Evolutionary conservation across 2,113 vertebrate genomes (phyloP).

Genomic region (Anser cygnoides): DNA sequence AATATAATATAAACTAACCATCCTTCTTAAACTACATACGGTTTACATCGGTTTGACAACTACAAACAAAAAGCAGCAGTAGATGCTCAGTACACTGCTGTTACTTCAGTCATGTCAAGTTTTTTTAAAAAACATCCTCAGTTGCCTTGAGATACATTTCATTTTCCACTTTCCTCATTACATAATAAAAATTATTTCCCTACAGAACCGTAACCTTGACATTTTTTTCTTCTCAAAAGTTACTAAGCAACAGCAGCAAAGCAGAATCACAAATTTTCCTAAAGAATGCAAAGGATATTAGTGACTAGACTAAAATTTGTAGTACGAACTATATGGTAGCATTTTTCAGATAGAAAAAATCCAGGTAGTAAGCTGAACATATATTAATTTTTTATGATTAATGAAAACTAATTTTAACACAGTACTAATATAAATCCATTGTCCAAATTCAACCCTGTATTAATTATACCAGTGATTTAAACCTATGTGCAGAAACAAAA

Average conservation of each 20-base stretch:
- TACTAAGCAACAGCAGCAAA: neutral
- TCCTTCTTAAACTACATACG: neutral
- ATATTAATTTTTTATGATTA: neutral
- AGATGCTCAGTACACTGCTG: neutral
- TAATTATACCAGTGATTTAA: conserved; percentile 25
- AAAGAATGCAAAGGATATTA: neutral
- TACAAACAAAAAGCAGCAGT: neutral
- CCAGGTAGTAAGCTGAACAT: neutral
- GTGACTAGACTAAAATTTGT: neutral
- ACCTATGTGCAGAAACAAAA: neutral
- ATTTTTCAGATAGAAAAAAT: neutral
- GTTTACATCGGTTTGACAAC: neutral
- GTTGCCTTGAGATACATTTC: neutral
- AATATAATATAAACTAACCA: neutral
- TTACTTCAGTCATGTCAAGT: neutral
- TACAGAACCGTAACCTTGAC: neutral
- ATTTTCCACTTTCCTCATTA: neutral
- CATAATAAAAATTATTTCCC: neutral
- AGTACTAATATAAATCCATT: conserved; percentile 13
- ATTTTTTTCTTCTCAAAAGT: neutral
- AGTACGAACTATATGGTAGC: neutral
- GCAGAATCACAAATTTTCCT: neutral
- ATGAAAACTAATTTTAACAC: conserved; percentile 25
- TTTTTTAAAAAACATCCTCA: neutral
- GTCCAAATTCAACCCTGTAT: neutral